Base-by-base conservation (phyloP, 2,113 vertebrate species). In the Alaudala cheleensis region DNA sequence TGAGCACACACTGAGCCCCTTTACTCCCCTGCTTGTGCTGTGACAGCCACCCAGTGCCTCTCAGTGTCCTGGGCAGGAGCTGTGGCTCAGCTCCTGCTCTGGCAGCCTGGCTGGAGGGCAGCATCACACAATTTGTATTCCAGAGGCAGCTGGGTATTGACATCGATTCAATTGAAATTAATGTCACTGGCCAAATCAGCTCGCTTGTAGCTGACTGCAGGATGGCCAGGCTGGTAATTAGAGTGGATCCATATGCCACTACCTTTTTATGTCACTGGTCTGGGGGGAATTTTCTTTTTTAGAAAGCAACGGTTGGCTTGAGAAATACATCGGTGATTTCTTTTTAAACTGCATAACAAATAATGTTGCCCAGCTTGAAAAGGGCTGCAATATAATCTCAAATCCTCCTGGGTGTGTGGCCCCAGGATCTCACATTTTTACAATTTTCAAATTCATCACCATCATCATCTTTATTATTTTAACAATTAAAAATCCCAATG, bases 161-260 rank as follows among this genome's bases (percentile, higher is more conserved):
- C 86, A 51, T 78, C 15, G 91, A 74, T 92, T 90, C 92, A 66
- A 84, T 81, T 83, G 93, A 90, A 67, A 87, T 70, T 92, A 81
- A 86, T 67, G 67, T 86, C 88, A 86, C 72, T 60, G 86, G 69
- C 67, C 81, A 64, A 81, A 92, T 95, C 81, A 73, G 79, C 71
- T 93, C 54, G 13, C 74, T 92, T 76, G 74, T 80, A 86, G 74
- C 54, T 87, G 86, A 53, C 83, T 89, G 93, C 81, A 81, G 62
- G 71, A 70, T 72, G 71, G 85, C 82, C 88, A 92, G 79, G 5
- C 69, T 89, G 89, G 73, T 95, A 88, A 92, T 93, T 92, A 93
- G n/a, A 93, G 45, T 49, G n/a, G 88, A 93, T 81, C 93, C 71
- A 70, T 95, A 94, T 77, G 93, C 79, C 92, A 81, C 81, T 83